A percentile compares a stretch with the other conserved stretches of the same genome.
These are phyloP conservation scores for Lagria hirta DNA, from an alignment of 2,888 invertebrate genomes.

Conservation along the genomic window DNA sequence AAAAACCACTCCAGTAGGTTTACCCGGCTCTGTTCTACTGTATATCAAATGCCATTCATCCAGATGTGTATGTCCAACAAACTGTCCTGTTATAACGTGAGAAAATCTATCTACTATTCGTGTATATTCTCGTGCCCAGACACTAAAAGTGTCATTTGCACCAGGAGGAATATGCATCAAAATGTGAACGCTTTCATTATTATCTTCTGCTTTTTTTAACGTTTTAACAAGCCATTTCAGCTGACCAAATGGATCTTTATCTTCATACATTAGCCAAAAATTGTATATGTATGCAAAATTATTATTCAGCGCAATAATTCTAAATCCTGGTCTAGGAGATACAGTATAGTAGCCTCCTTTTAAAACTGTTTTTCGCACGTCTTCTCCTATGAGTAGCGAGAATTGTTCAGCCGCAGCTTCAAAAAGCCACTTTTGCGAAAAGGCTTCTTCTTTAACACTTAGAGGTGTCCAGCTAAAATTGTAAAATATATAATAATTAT, in stretches of 20 bases:
- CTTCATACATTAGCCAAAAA: slow-evolving; percentile 56
- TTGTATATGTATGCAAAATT: slow-evolving; percentile 75
- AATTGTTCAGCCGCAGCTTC: slow-evolving; percentile 69
- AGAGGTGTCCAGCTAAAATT: slow-evolving; percentile 43
- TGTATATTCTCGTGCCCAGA: slow-evolving; percentile 72
- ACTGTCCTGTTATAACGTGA: slow-evolving; percentile 72
- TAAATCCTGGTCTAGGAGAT: slow-evolving; percentile 65
- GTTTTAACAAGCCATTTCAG: slow-evolving; percentile 78
- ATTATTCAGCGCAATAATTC: slow-evolving; percentile 76
- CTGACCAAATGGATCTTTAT: slow-evolving; percentile 70
- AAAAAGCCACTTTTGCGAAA: slow-evolving; percentile 74
- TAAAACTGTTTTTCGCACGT: slow-evolving; percentile 61
- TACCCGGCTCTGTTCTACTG: slow-evolving; percentile 54
- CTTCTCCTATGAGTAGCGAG: slow-evolving; percentile 67
- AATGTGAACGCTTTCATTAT: slow-evolving; percentile 76
- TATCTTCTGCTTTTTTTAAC: slow-evolving; percentile 70
- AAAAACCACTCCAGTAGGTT: slow-evolving; percentile 69
- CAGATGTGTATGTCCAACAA: slow-evolving; percentile 79
- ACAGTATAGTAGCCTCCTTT: slow-evolving; percentile 79
- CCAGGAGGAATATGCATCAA: slow-evolving; percentile 82
- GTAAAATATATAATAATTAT: too few species aligned
- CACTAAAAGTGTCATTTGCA: slow-evolving; percentile 63
- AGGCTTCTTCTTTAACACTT: slow-evolving; percentile 26
- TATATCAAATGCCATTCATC: slow-evolving; percentile 76
- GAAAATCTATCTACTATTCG: slow-evolving; percentile 58